Evolutionary conservation across 2,113 vertebrate species (phyloP).

Genomic region (Neodontobutis hainanensis): DNA sequence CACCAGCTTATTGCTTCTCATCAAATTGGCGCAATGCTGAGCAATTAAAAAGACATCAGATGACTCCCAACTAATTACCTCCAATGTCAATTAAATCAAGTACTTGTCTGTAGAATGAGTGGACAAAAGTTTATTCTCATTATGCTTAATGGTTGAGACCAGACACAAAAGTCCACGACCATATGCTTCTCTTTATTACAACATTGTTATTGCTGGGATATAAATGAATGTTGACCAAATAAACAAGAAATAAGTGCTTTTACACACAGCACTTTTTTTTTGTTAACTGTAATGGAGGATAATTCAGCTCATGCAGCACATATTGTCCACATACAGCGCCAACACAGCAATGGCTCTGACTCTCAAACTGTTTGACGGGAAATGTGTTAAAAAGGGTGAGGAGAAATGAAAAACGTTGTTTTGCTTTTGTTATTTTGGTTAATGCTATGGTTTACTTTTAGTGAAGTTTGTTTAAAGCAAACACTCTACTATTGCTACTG

Average conservation of each 20-base stretch:
- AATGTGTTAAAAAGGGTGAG: no score
- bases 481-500: no score
- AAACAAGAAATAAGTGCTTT: constrained; percentile 14
- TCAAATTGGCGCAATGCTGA: constrained; percentile 53
- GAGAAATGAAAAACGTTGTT: no score
- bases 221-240: constrained; percentile 27
- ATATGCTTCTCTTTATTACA: constrained; percentile 49
- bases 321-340: background rate
- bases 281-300: constrained; percentile 1
- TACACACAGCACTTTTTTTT: constrained; percentile 13
- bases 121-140: constrained; percentile 44
- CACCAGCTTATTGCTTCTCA: constrained; percentile 55
- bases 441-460: no score
- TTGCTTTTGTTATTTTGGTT: no score
- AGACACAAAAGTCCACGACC: constrained; percentile 32
- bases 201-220: constrained; percentile 28
- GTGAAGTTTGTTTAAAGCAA: no score
- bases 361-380: no score
- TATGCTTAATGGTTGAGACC: constrained; percentile 28
- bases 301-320: constrained; percentile 11
- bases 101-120: constrained; percentile 61
- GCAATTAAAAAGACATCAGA: constrained; percentile 75
- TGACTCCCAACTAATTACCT: constrained; percentile 66
- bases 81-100: constrained; percentile 64
- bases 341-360: background rate